Conservation (phyloP, 2,113 vertebrate genomes). For the Nasalis larvatus region DNA sequence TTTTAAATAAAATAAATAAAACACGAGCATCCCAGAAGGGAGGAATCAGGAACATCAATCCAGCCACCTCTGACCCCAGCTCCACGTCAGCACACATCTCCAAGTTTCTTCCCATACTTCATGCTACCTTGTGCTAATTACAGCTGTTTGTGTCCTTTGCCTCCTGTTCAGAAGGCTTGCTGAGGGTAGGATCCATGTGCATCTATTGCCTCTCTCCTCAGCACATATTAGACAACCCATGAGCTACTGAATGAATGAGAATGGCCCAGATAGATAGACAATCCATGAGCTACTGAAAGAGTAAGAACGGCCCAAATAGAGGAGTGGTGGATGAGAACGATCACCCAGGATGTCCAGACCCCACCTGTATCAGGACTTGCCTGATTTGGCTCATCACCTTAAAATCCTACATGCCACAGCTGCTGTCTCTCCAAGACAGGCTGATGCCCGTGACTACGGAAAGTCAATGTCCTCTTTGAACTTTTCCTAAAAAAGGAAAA, state of each 20-base stretch:
- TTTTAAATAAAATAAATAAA: neutral
- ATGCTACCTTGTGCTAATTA: neutral
- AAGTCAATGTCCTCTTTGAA: neutral
- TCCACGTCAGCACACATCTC: neutral
- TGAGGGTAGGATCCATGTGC: neutral
- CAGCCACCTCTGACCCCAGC: neutral
- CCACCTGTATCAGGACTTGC: neutral
- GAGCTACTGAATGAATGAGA: neutral
- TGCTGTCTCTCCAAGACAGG: slow-evolving; percentile 44
- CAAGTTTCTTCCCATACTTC: neutral
- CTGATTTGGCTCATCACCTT: neutral
- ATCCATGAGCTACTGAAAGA: neutral
- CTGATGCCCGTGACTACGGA: neutral
- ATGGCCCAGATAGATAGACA: no score
- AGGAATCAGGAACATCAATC: neutral
- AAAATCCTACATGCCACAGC: neutral
- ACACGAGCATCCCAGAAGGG: neutral
- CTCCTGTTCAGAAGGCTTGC: neutral
- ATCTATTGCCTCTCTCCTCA: neutral
- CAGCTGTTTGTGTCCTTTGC: neutral
- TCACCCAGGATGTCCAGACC: neutral
- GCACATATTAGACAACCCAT: neutral
- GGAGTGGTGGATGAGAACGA: neutral
- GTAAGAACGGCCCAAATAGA: neutral
- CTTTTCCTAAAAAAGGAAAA: slow-evolving; percentile 8